A percentile compares a stretch with the other conserved stretches of the same genome.
These are phyloP conservation scores for Neosilurus mollespiculum DNA, from an alignment of 2,797 vertebrate genomes.

Conservation along the genomic window DNA sequence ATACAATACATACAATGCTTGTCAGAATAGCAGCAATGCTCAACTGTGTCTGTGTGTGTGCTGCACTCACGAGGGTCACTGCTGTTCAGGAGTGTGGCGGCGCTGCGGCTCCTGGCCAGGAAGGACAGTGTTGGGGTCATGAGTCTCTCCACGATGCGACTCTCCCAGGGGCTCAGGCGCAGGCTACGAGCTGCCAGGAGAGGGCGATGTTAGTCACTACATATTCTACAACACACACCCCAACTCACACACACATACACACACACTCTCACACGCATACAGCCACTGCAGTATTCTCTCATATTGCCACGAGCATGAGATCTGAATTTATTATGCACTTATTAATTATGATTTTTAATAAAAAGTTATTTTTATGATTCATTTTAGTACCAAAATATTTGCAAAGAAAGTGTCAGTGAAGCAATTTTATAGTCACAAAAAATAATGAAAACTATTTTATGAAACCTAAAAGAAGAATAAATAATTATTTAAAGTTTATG, in stretches of 20 bases:
- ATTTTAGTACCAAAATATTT: neutral
- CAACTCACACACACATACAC: neutral
- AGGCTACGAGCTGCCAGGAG: constrained; percentile 86
- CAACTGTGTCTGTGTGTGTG: constrained; percentile 16
- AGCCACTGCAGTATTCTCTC: neutral
- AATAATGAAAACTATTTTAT: neutral
- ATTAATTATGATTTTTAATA: neutral
- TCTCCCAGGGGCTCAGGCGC: constrained; percentile 95
- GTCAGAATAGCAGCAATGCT: neutral
- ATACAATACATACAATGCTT: neutral
- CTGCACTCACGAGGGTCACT: constrained; percentile 83
- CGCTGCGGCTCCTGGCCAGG: constrained; percentile 91
- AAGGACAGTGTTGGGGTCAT: constrained; percentile 97
- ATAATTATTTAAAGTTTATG: neutral
- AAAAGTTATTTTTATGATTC: neutral
- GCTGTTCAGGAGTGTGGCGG: constrained; percentile 84
- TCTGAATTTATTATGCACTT: neutral
- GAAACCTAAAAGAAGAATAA: neutral
- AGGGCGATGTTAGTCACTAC: constrained; percentile 56
- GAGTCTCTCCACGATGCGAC: constrained; percentile 93
- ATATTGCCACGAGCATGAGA: neutral
- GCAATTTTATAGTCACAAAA: neutral
- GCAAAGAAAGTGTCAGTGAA: neutral
- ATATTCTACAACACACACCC: constrained; percentile 9
- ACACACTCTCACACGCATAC: neutral